phyloP scores from a whole-genome alignment of 2,113 vertebrate genomes.

The Callionymus lyra region DNA sequence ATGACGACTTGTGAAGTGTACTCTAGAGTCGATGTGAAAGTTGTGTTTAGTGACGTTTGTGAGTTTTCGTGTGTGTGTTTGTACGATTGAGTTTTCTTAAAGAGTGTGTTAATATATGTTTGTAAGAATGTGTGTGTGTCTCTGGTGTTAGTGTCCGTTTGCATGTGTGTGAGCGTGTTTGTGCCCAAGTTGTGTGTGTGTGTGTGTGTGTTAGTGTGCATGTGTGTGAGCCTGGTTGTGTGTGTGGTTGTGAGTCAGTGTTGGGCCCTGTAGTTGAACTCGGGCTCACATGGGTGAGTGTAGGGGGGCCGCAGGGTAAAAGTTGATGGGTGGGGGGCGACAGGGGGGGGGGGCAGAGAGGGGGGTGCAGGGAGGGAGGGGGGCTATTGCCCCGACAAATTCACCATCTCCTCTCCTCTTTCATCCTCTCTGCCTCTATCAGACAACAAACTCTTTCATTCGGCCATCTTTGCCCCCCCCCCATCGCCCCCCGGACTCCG shows the following conservation, averaged over 20 bases:
- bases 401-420: conserved; percentile 60
- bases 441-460: conserved; percentile 69
- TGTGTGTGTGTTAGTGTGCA: too few relatives aligned
- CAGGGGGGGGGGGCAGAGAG: too few relatives aligned
- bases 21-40: too few relatives aligned
- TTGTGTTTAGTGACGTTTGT: too few relatives aligned
- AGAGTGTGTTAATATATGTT: too few relatives aligned
- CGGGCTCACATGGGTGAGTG: conserved; percentile 59
- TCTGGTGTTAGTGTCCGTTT: too few relatives aligned
- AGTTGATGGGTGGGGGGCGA: conserved; percentile 48
- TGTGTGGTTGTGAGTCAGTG: conserved; percentile 6
- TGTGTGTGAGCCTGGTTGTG: conserved; percentile 4
- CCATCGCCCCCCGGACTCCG: conserved; percentile 49
- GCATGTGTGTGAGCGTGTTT: conserved; percentile 10
- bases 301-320: conserved; percentile 55
- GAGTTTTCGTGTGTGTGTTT: too few relatives aligned
- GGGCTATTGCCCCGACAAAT: conserved; percentile 53
- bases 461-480: conserved; percentile 52
- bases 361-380: too few relatives aligned
- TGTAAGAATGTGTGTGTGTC: too few relatives aligned
- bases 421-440: conserved; percentile 58
- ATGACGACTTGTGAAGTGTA: too few relatives aligned
- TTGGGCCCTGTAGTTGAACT: conserved; percentile 58
- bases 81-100: too few relatives aligned
- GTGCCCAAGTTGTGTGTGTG: background rate